Conservation (phyloP, 2,113 vertebrate species). For the Microtus ochrogaster region DNA sequence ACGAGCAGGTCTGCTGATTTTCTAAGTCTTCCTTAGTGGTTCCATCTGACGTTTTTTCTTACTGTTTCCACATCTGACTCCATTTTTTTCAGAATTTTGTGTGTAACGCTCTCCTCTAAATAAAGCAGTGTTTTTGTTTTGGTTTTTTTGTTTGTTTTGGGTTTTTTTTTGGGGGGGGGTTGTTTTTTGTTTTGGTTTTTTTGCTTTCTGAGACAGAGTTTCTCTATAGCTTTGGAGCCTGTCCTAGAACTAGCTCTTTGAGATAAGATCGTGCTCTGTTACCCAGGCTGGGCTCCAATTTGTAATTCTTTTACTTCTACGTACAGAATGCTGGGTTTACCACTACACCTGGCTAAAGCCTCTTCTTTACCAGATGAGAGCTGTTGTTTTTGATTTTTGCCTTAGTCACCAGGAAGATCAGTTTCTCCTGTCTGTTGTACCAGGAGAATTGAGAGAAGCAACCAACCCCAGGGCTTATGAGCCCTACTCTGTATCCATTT, state of each 20-base stretch:
- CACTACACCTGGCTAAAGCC: neutral
- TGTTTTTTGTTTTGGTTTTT: too few relatives aligned
- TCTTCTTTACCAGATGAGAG: slow-evolving; percentile 28
- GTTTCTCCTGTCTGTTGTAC: neutral
- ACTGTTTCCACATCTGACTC: neutral
- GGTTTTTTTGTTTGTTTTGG: too few relatives aligned
- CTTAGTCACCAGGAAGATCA: neutral
- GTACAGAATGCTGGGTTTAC: neutral
- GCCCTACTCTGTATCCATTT: neutral
- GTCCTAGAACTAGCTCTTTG: neutral
- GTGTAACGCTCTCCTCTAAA: neutral
- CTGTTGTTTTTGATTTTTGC: slow-evolving; percentile 41
- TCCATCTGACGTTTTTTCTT: neutral
- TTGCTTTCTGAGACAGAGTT: too few relatives aligned
- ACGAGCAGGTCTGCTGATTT: neutral
- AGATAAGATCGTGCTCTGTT: neutral
- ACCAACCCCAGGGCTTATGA: neutral
- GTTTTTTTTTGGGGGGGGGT: too few relatives aligned
- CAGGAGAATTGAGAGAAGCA: neutral
- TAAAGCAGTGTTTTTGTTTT: neutral
- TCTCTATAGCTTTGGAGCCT: too few relatives aligned
- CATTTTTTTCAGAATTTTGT: slow-evolving; percentile 23
- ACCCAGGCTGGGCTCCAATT: neutral
- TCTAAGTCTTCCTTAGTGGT: neutral
- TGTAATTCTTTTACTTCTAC: neutral